Evolutionary conservation across 2,888 invertebrate species (phyloP).

Genomic region (Cephus rjabovi): DNA sequence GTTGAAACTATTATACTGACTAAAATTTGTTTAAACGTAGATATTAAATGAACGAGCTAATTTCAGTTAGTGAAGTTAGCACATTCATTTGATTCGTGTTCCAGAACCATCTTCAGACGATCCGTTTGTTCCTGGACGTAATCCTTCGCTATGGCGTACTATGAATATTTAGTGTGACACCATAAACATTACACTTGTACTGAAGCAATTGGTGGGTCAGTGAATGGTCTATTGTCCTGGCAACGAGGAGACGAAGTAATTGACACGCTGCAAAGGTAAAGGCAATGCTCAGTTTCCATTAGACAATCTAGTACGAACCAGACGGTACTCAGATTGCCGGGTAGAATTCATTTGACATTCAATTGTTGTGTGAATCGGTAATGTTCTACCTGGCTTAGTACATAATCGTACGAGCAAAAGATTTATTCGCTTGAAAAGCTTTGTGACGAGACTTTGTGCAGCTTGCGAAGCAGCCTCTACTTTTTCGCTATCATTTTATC

Average conservation of each 20-base stretch:
- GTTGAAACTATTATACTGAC: neutral
- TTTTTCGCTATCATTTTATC: neutral
- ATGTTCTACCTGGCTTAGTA: neutral
- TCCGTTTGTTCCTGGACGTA: neutral
- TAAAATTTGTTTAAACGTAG: no score
- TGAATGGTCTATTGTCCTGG: neutral
- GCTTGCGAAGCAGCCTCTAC: neutral
- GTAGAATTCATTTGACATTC: conserved; percentile 7
- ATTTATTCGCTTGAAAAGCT: neutral
- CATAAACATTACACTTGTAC: neutral
- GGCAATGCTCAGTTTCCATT: conserved; percentile 17
- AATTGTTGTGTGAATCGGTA: conserved; percentile 18
- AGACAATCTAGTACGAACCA: neutral
- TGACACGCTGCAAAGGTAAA: conserved; percentile 15
- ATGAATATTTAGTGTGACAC: neutral
- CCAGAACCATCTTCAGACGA: neutral
- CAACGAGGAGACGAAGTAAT: conserved; percentile 7
- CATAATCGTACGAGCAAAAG: neutral
- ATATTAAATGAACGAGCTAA: no score
- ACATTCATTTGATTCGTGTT: neutral
- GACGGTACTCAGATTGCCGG: conserved; percentile 3
- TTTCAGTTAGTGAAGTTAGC: no score
- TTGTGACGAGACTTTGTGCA: neutral
- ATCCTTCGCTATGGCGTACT: neutral
- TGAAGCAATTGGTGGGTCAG: neutral